A percentile compares a stretch with the other conserved stretches of the same genome.
Conservation (phyloP, 2,797 vertebrate species). For the Eleutherodactylus coqui region DNA sequence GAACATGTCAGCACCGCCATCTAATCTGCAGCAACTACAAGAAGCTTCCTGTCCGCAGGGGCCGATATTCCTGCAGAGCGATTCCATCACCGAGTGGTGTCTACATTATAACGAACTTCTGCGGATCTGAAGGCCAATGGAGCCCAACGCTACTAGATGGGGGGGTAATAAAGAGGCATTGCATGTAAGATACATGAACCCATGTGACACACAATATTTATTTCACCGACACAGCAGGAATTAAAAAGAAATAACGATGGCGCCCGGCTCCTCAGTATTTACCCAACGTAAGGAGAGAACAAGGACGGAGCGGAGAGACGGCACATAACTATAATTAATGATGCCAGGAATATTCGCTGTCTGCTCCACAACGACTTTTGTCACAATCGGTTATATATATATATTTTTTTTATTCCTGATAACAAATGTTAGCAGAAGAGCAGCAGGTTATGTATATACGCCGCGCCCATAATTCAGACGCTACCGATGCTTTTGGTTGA, state of each 20-base stretch:
- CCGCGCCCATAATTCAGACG: slow-evolving; percentile 68
- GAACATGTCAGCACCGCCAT: too few species aligned
- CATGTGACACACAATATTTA: background rate
- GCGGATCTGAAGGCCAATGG: too few species aligned
- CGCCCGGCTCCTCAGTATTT: background rate
- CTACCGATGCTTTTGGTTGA: slow-evolving; percentile 63
- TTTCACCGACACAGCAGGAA: background rate
- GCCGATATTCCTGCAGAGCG: too few species aligned
- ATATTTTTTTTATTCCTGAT: slow-evolving; percentile 1
- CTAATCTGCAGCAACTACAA: too few species aligned
- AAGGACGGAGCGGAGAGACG: background rate
- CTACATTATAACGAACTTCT: too few species aligned
- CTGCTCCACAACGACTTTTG: slow-evolving; percentile 34
- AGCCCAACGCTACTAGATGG: too few species aligned
- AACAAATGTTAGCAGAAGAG: slow-evolving; percentile 63
- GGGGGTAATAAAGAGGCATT: too few species aligned
- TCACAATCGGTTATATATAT: background rate
- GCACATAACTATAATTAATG: slow-evolving; percentile 43
- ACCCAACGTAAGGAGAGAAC: background rate
- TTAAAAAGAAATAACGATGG: background rate
- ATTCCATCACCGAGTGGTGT: too few species aligned
- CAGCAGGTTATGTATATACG: slow-evolving; percentile 67
- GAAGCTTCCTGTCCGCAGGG: too few species aligned
- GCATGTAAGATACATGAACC: background rate
- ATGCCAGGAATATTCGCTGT: slow-evolving; percentile 19